Evolutionary conservation across 2,113 vertebrate genomes (phyloP).

Genomic region (Cisticola juncidis): DNA sequence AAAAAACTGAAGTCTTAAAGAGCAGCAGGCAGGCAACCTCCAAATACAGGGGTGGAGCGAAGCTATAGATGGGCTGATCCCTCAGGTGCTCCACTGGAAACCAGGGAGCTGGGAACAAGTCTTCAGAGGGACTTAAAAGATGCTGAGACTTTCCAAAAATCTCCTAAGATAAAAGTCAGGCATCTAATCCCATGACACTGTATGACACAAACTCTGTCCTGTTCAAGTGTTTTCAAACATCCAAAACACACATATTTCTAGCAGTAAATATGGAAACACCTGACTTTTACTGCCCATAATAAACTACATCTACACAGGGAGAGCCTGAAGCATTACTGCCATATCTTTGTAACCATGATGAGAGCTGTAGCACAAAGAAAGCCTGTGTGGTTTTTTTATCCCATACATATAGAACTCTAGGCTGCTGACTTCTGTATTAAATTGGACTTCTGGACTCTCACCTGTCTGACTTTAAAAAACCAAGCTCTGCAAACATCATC

Average conservation of each 20-base stretch:
- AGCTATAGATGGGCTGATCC: not conserved
- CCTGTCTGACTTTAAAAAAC: not conserved
- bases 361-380: not conserved
- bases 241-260: not conserved
- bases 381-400: not conserved
- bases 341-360: not conserved
- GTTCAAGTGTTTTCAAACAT: not conserved
- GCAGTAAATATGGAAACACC: not conserved
- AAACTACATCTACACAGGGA: not conserved
- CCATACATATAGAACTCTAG: not conserved
- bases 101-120: not conserved
- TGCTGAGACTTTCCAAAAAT: not conserved
- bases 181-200: not conserved
- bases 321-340: not conserved
- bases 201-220: not conserved
- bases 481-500: not conserved
- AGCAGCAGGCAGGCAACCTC: not conserved
- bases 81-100: not conserved
- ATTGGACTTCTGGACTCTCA: not conserved
- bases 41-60: not conserved
- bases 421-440: not conserved
- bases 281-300: not conserved
- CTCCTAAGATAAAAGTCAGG: not conserved
- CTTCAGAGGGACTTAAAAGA: not conserved
- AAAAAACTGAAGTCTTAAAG: not conserved